phyloP scores from a whole-genome alignment of 35 echinoderm and acorn worm genomes.

The Amphiura filiformis region DNA sequence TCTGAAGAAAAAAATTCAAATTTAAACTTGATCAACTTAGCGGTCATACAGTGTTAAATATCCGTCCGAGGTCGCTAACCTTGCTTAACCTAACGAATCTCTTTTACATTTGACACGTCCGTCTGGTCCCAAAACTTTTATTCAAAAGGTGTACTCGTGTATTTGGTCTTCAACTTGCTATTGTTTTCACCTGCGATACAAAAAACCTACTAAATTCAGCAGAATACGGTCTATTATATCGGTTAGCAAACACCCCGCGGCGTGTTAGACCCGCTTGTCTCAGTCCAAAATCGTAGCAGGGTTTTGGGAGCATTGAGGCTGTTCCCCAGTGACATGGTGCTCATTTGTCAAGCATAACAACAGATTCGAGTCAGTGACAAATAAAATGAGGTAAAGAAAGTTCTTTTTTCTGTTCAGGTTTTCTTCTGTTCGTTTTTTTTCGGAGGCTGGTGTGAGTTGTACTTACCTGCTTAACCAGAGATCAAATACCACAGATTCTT shows the following conservation, averaged over 20 bases:
- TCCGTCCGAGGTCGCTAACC: background rate
- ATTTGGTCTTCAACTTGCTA: background rate
- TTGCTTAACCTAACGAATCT: background rate
- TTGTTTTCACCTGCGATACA: constrained; percentile 1
- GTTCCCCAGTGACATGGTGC: background rate
- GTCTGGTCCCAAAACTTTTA: background rate
- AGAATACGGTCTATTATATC: background rate
- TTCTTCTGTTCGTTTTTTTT: too few species aligned
- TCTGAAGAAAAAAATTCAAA: too few species aligned
- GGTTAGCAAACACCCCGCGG: background rate
- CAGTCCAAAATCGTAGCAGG: background rate
- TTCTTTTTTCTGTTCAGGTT: background rate
- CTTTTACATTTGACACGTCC: background rate
- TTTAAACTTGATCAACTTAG: too few species aligned
- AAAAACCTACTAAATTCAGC: background rate
- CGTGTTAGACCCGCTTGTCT: background rate
- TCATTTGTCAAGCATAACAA: background rate
- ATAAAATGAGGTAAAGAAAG: too few species aligned
- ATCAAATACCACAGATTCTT: background rate
- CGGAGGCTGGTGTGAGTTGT: background rate
- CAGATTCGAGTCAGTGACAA: background rate
- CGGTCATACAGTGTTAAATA: background rate
- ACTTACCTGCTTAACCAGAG: background rate
- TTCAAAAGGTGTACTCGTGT: background rate
- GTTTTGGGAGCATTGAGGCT: background rate